Base-by-base conservation (phyloP, 2,888 invertebrate species). In the Diloba caeruleocephala region DNA sequence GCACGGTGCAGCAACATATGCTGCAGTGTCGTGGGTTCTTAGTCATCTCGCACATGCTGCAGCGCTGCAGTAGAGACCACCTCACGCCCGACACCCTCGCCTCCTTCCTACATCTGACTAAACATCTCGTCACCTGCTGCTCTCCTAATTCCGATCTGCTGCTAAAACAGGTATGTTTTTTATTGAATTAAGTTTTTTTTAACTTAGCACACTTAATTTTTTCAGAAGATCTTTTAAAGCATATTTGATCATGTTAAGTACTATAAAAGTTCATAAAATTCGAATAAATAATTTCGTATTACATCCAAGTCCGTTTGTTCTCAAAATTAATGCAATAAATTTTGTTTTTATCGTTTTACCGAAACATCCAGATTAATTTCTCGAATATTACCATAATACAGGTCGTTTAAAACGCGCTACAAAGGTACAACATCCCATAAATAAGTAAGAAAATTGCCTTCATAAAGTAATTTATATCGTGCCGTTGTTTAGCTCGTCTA, bases 1-100 rank as follows among this genome's bases (percentile, higher is more conserved):
- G 98, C 84, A 98, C 98, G 28, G 99, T 99, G 54, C 99, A 99
- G 86, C 99, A 99, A 86, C 99, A 99, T 89, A 98, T 99, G 97
- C 97, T 99, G 87, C 99, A 99, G 90, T 99, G 98, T 88, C 96
- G 99, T 76, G 99, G 99, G 55, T 99, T 99, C 92, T 95, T 99
- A 78, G 99, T 99, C 65, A 98, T 99, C 87, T 98, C 99, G 72
- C 98, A 98, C 89, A 97, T 99, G 96, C 95, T 99, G 78, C 98
- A 99, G 89, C 95, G 98, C 76, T 98, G 98, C 57, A 97, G 96
- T 43, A 94, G 98, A 63, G 98, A 99, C 81, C 99, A 99, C 88
- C 95, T 99, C 44, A 98, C 98, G 7, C 96, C 98, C 31, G 98
- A 98, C 86, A 99, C 99, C 28, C 95, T 99, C 53, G 97, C 97